Evolutionary conservation across 2,888 invertebrate genomes (phyloP).

Genomic region (Myopa testacea): DNA sequence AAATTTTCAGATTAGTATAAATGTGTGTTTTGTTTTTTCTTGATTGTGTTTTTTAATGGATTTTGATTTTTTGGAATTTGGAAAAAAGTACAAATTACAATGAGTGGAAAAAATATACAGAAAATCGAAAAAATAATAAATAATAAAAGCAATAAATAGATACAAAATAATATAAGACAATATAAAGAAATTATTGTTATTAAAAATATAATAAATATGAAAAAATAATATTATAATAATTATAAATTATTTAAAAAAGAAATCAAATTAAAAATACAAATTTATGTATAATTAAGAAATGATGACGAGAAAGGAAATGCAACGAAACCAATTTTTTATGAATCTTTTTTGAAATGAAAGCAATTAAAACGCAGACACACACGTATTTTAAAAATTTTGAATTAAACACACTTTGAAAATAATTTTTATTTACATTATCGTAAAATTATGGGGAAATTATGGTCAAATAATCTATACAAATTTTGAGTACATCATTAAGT

Average conservation of each 20-base stretch:
- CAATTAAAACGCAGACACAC: neutral
- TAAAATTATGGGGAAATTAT: neutral
- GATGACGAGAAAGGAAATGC: neutral
- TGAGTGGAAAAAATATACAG: neutral
- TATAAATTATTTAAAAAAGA: no score
- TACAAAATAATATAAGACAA: no score
- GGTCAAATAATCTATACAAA: no score
- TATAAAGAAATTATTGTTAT: no score
- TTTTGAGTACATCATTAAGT: no score
- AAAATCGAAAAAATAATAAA: neutral
- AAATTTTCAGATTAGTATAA: neutral
- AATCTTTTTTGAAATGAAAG: neutral
- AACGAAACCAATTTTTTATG: neutral
- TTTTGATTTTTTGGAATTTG: no score
- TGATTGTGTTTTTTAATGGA: no score
- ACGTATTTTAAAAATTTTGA: neutral
- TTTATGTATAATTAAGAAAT: neutral
- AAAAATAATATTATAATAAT: no score
- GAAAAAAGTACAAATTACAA: no score
- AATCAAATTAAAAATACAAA: neutral
- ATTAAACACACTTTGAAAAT: neutral
- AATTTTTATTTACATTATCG: neutral
- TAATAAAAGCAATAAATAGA: no score
- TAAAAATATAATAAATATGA: no score
- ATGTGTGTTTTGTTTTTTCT: neutral